These are phyloP conservation scores for Oophaga sylvatica DNA, from an alignment of 2,797 vertebrate genomes.

Conservation along the genomic window DNA sequence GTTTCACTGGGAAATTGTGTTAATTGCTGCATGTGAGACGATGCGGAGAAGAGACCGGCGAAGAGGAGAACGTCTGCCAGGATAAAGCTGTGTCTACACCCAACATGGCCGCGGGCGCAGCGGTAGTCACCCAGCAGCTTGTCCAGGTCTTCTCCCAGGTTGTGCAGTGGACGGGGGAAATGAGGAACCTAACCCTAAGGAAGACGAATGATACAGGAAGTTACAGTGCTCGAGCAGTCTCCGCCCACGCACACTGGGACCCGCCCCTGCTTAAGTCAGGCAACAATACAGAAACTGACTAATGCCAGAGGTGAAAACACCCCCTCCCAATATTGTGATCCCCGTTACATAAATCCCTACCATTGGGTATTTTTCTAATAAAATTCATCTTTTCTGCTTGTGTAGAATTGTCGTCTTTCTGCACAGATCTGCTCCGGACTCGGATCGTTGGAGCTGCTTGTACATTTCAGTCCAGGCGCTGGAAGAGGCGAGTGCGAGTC, in stretches of 20 bases:
- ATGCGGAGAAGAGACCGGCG: neutral
- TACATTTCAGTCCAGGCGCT: neutral
- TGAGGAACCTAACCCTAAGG: too few species aligned
- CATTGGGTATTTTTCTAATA: too few species aligned
- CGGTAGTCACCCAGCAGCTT: too few species aligned
- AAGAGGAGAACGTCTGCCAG: neutral
- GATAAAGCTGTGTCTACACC: neutral
- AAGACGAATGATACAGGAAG: neutral
- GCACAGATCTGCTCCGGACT: too few species aligned
- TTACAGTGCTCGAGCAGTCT: neutral
- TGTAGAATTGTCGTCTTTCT: too few species aligned
- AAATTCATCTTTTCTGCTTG: too few species aligned
- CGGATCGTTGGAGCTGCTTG: neutral
- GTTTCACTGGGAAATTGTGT: neutral
- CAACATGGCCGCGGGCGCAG: neutral
- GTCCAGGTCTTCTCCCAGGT: too few species aligned
- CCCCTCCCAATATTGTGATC: too few species aligned
- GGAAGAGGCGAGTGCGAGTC: neutral
- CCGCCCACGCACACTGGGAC: neutral
- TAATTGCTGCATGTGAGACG: constrained; percentile 11
- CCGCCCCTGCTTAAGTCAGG: neutral
- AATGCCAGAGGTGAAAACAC: too few species aligned
- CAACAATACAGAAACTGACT: too few species aligned
- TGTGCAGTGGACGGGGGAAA: too few species aligned
- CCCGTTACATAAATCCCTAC: too few species aligned